Conservation (phyloP, 1,140 invertebrate genomes). For the Lordiphosa stackelbergi region DNA sequence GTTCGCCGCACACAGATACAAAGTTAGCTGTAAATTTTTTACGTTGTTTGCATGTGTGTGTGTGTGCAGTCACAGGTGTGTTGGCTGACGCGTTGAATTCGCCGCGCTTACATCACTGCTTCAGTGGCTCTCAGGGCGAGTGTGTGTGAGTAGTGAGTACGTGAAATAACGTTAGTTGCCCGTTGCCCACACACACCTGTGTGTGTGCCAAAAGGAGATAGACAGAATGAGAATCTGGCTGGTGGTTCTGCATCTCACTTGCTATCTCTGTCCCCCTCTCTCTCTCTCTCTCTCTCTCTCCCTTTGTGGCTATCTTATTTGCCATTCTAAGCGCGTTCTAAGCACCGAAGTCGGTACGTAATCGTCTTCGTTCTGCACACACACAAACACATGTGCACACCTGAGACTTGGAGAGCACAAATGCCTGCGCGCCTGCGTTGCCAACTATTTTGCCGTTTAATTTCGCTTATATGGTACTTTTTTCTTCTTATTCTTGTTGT, state of each 20-base stretch:
- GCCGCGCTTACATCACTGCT: slow-evolving; percentile 66
- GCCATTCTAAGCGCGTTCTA: slow-evolving; percentile 74
- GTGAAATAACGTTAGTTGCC: slow-evolving; percentile 73
- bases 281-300: slow-evolving; percentile 10
- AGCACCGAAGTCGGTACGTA: slow-evolving; percentile 29
- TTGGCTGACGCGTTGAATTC: slow-evolving; percentile 48
- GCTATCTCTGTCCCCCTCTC: slow-evolving; percentile 9
- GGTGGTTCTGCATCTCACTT: background rate
- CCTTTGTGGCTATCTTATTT: slow-evolving; percentile 54
- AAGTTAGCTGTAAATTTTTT: slow-evolving; percentile 77
- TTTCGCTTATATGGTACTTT: slow-evolving; percentile 73
- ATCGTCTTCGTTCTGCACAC: slow-evolving; percentile 15
- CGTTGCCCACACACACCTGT: slow-evolving; percentile 52
- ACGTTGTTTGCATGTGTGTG: slow-evolving; percentile 34
- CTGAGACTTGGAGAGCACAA: slow-evolving; percentile 23
- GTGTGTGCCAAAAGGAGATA: slow-evolving; percentile 9
- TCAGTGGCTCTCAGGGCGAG: slow-evolving; percentile 9
- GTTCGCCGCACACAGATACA: slow-evolving; percentile 51
- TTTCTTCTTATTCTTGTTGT: slow-evolving; percentile 37
- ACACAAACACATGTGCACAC: slow-evolving; percentile 1
- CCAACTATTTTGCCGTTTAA: slow-evolving; percentile 74
- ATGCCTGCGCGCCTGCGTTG: slow-evolving; percentile 45
- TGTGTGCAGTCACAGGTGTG: slow-evolving; percentile 56
- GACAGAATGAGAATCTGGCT: slow-evolving; percentile 1
- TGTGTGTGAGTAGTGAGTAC: slow-evolving; percentile 29